These are phyloP conservation scores for Drosophila barbarae DNA, from an alignment of 2,888 invertebrate species.

Conservation along the genomic window DNA sequence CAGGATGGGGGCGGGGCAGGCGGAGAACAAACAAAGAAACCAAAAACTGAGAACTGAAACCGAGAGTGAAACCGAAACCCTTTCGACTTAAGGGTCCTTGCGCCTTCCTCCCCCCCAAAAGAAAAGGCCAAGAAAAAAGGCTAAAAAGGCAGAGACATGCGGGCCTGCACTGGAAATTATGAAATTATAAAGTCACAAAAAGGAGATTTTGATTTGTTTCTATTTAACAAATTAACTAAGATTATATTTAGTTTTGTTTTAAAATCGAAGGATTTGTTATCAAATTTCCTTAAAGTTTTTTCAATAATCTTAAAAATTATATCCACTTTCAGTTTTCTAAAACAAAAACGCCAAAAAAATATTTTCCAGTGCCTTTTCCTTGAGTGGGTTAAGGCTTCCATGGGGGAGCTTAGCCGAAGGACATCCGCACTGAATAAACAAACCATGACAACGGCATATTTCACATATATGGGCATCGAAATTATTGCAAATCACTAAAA, in stretches of 20 bases:
- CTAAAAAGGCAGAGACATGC: conserved; percentile 5
- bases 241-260: too few relatives aligned
- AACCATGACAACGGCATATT: conserved; percentile 71
- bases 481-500: conserved; percentile 77
- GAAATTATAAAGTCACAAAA: rapidly evolving
- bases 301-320: too few relatives aligned
- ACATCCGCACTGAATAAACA: conserved; percentile 59
- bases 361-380: neutral
- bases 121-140: conserved; percentile 27
- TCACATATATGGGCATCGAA: conserved; percentile 56
- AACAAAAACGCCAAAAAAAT: neutral
- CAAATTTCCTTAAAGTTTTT: too few relatives aligned
- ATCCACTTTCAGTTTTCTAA: neutral
- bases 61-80: conserved; percentile 59
- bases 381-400: conserved; percentile 16
- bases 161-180: conserved; percentile 5
- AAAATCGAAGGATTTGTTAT: too few relatives aligned
- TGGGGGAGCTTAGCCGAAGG: conserved; percentile 34
- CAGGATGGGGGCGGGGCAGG: conserved; percentile 28
- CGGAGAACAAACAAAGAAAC: conserved; percentile 41
- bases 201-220: neutral
- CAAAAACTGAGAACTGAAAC: conserved; percentile 42
- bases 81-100: conserved; percentile 52
- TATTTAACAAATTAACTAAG: too few relatives aligned
- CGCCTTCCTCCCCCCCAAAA: conserved; percentile 41